Conservation (phyloP, 2,113 vertebrate species). For the Nyctereutes procyonoides region DNA sequence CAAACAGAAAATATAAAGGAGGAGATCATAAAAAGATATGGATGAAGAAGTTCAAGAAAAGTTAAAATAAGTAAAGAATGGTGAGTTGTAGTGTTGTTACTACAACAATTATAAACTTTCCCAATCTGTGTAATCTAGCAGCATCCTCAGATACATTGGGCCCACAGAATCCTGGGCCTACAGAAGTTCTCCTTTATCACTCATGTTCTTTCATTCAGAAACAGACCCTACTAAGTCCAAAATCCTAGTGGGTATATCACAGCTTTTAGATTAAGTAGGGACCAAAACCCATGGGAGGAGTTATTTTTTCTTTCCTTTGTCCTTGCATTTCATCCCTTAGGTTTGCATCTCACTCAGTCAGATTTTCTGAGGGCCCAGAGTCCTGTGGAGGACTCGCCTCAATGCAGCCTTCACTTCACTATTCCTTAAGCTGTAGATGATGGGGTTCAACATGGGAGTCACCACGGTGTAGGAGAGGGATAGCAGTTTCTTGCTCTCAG, state of each 20-base stretch:
- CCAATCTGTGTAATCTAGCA: neutral
- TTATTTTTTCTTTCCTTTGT: neutral
- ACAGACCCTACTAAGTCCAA: neutral
- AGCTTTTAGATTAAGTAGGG: neutral
- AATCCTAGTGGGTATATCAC: neutral
- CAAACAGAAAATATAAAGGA: neutral
- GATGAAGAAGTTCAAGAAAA: neutral
- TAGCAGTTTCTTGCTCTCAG: slow-evolving; percentile 79
- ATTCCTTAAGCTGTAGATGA: slow-evolving; percentile 83
- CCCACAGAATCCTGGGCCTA: neutral
- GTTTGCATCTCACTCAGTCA: slow-evolving; percentile 6
- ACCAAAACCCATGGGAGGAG: neutral
- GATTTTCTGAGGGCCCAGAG: slow-evolving; percentile 8
- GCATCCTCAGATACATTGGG: neutral
- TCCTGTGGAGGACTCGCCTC: neutral
- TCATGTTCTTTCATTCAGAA: neutral
- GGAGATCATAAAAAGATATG: neutral
- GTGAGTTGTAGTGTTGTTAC: neutral
- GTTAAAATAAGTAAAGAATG: neutral
- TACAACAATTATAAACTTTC: neutral
- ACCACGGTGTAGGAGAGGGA: slow-evolving; percentile 82
- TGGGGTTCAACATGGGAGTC: slow-evolving; percentile 82
- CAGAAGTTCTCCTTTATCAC: neutral
- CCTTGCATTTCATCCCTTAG: neutral
- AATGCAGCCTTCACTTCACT: slow-evolving; percentile 80